Percentiles rank a stretch among this genome's conserved stretches.
These are phyloP conservation scores for Notothenia coriiceps DNA, from an alignment of 2,113 vertebrate species.

Conservation along the genomic window DNA sequence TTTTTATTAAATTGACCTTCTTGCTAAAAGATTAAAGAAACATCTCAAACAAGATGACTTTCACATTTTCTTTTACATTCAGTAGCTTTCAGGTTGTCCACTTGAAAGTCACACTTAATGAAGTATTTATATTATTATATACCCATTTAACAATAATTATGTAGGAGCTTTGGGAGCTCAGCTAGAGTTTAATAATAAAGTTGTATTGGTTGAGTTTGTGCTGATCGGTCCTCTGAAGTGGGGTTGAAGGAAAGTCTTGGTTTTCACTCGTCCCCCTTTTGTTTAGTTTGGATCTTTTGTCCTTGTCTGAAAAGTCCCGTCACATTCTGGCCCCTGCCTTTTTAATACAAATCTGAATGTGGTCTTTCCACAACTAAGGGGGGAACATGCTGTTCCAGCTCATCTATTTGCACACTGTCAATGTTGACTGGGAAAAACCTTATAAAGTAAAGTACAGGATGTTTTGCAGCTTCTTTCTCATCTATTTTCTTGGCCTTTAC, in stretches of 20 bases:
- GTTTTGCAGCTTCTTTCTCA: background rate
- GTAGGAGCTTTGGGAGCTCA: background rate
- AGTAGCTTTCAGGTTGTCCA: background rate
- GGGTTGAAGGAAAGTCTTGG: background rate
- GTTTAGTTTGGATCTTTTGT: conserved; percentile 1
- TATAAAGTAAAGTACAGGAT: background rate
- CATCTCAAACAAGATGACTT: background rate
- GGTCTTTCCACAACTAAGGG: background rate
- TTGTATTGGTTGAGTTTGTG: background rate
- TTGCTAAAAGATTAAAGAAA: background rate
- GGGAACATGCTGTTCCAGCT: conserved; percentile 42
- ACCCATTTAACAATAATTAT: background rate
- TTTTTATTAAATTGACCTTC: background rate
- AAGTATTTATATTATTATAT: background rate
- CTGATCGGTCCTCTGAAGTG: background rate
- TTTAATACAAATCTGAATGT: conserved; percentile 18
- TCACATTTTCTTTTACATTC: no score
- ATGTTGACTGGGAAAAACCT: conserved; percentile 29
- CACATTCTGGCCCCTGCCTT: background rate
- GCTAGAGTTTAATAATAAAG: background rate
- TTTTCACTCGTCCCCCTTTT: background rate
- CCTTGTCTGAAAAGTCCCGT: conserved; percentile 9
- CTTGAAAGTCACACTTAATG: background rate
- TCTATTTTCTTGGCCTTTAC: background rate
- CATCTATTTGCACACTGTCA: conserved; percentile 37